Percentiles rank a stretch among this genome's conserved stretches.
These are phyloP conservation scores for Bombus superbus DNA, from an alignment of 1,140 invertebrate species.

Conservation along the genomic window DNA sequence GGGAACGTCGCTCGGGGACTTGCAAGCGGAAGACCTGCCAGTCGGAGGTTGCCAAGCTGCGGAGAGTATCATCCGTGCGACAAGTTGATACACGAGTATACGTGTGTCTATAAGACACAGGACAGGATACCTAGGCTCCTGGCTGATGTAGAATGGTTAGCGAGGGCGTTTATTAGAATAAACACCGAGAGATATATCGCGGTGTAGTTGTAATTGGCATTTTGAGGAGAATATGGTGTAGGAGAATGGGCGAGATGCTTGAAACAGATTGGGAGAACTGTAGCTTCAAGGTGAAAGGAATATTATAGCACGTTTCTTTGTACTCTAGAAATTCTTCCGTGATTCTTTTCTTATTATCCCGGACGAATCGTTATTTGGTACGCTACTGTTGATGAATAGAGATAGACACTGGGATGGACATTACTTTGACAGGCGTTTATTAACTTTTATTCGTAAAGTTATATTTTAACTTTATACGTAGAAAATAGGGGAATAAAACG, in stretches of 20 bases:
- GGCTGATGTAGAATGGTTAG: background rate
- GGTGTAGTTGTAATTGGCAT: background rate
- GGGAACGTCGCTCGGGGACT: conserved; percentile 62
- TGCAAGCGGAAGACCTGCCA: conserved; percentile 46
- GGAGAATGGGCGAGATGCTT: background rate
- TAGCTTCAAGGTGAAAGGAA: background rate
- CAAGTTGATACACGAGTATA: conserved; percentile 40
- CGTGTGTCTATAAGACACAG: background rate
- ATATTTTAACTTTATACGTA: too few species aligned
- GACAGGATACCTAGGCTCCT: background rate
- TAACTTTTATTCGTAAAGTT: too few species aligned
- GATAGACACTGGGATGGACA: too few species aligned
- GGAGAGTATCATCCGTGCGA: conserved; percentile 57
- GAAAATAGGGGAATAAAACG: too few species aligned
- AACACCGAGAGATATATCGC: background rate
- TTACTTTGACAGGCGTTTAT: too few species aligned
- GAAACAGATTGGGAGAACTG: background rate
- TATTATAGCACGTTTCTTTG: too few species aligned
- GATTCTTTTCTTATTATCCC: too few species aligned
- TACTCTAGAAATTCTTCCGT: too few species aligned
- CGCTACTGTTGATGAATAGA: too few species aligned
- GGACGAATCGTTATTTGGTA: too few species aligned
- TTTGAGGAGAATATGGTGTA: background rate
- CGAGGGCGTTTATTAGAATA: conserved; percentile 6
- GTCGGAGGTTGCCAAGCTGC: conserved; percentile 48